Evolutionary conservation across 2,797 vertebrate species (phyloP), one percentile per base, ranked within the genome.

Genomic region (Liparis tanakae): DNA sequence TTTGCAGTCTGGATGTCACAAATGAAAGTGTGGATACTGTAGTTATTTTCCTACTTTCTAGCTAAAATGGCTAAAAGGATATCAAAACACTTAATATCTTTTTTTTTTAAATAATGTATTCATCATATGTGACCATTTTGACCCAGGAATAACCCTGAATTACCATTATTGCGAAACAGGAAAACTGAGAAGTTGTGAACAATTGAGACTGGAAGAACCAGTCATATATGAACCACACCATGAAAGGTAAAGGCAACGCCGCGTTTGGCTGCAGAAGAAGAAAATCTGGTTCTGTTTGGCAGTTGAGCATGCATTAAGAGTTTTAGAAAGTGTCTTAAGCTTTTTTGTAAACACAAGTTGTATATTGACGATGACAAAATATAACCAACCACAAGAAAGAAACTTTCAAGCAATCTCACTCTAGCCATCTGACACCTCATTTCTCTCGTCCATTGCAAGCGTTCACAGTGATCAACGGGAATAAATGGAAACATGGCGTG

Each of bases 211-310:
- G 8, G 36, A 6, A 30, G 70, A 76, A 81, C 59, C 36, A 37
- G 72, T 50, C 10, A 55, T 22, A 62, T 33, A 59, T 3, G 13
- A 59, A 14, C 3, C 3, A 3, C 25, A 13, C 3, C 18, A 37
- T 68, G 69, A 14, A 15, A 20, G 55, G 30, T 78, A 68, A 9
- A 51, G 37, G 22, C 8, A 10, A 59, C 13, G 8, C 1, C 0
- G 6, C 12, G 17, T 74, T 82, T 91, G 87, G 84, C 87, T 85
- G 41, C 44, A 70, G 74, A 88, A 89, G 85, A 79, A 59, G 87
- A 91, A 87, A 87, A 84, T 86, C 90, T 77, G 80, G 90, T 91
- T 92, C 62, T 72, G 50, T 73, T 33, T 66, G 61, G 33, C 20
- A 51, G 9, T 20, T 22, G 10, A 67, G 33, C 6, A 20, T 9